A percentile compares a stretch with the other conserved stretches of the same genome.
Conservation (phyloP, 2,113 vertebrate genomes). For the Protomyctophum bolini region DNA sequence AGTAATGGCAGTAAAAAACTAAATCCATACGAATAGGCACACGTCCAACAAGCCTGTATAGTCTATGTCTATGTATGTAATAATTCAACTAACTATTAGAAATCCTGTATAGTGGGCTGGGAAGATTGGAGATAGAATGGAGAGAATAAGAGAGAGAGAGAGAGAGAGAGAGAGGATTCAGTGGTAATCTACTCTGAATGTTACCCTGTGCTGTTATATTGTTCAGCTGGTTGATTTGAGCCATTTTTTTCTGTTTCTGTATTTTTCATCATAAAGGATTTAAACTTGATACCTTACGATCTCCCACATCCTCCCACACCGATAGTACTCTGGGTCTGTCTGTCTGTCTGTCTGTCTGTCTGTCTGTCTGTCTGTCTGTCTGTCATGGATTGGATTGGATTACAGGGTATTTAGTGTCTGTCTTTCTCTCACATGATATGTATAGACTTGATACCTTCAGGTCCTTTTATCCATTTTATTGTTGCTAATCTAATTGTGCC, state of each 20-base stretch:
- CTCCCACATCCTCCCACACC: neutral
- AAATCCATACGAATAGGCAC: no score
- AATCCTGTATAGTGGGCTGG: no score
- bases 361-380: slow-evolving; percentile 5
- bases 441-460: no score
- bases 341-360: neutral
- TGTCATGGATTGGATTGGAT: neutral
- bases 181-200: slow-evolving; percentile 14
- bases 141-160: neutral
- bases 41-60: no score
- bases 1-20: no score
- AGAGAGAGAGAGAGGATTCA: neutral
- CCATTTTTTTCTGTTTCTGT: neutral
- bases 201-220: neutral
- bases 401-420: neutral
- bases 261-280: slow-evolving; percentile 1
- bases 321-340: no score
- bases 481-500: no score
- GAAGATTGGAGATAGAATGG: no score
- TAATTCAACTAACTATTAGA: no score
- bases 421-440: no score
- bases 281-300: neutral
- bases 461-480: no score
- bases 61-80: no score
- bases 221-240: neutral